phyloP scores from a whole-genome alignment of 1,140 invertebrate genomes.

The Coboldia fuscipes region DNA sequence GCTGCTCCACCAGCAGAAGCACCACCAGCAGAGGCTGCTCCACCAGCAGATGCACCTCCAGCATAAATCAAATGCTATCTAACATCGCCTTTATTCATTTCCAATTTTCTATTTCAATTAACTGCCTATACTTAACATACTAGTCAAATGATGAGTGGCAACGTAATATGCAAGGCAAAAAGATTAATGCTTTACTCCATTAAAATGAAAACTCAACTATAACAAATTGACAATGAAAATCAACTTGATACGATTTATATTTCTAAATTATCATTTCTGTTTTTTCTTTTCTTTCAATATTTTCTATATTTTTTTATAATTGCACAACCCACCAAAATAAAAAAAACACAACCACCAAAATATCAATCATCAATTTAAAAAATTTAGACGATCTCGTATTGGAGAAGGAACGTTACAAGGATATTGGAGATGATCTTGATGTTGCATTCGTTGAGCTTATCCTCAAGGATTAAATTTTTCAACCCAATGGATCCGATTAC shows the following conservation, averaged over 20 bases:
- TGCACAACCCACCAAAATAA: slow-evolving; percentile 1
- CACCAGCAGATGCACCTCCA: too few relatives aligned
- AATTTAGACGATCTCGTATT: slow-evolving; percentile 90
- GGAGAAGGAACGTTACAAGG: slow-evolving; percentile 99
- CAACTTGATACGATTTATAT: slow-evolving; percentile 7
- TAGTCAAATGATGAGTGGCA: too few relatives aligned
- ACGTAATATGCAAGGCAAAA: too few relatives aligned
- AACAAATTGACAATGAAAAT: too few relatives aligned
- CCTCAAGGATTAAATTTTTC: slow-evolving; percentile 28
- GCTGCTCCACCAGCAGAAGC: slow-evolving; percentile 3
- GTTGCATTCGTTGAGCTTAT: slow-evolving; percentile 94
- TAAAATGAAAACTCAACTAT: too few relatives aligned
- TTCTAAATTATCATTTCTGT: slow-evolving; percentile 8
- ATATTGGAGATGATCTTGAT: slow-evolving; percentile 97
- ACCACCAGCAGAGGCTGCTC: slow-evolving; percentile 1
- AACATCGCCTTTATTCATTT: too few relatives aligned
- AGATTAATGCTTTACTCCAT: too few relatives aligned
- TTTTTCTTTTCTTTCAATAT: slow-evolving; percentile 12
- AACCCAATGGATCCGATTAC: background rate
- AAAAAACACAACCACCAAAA: background rate
- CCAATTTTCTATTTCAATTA: too few relatives aligned
- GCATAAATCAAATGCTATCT: too few relatives aligned
- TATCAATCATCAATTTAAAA: slow-evolving; percentile 4
- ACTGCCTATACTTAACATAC: too few relatives aligned
- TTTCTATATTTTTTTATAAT: slow-evolving; percentile 7